Percentiles rank a stretch among this genome's conserved stretches.
phyloP scores from a whole-genome alignment of 2,888 invertebrate genomes.

The Lapara coniferarum region DNA sequence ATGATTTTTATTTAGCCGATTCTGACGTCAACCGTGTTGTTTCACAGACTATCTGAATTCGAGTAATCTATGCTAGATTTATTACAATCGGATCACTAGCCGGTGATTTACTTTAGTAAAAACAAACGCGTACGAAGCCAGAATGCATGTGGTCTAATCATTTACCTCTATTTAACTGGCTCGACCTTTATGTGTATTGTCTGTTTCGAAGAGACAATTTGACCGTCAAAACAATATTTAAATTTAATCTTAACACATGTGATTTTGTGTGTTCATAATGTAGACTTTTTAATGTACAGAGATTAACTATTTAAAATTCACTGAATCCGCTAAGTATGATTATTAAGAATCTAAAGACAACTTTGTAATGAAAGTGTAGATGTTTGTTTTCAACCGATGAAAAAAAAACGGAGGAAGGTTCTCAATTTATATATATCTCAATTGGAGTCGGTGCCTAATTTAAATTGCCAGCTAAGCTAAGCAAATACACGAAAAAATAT shows the following conservation, averaged over 20 bases:
- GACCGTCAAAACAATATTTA: slow-evolving; percentile 8
- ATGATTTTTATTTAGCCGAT: slow-evolving; percentile 24
- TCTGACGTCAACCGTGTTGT: slow-evolving; percentile 23
- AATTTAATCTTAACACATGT: neutral
- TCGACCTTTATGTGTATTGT: slow-evolving; percentile 23
- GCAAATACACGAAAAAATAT: too few relatives aligned
- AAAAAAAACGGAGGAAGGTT: too few relatives aligned
- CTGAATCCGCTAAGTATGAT: neutral
- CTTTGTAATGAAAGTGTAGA: too few relatives aligned
- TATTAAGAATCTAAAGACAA: neutral
- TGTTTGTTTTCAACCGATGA: too few relatives aligned
- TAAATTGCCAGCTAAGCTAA: too few relatives aligned
- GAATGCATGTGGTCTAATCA: slow-evolving; percentile 16
- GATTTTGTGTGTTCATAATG: neutral
- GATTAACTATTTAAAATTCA: neutral
- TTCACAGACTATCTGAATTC: slow-evolving; percentile 20
- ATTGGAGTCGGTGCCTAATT: too few relatives aligned
- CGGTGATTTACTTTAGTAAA: slow-evolving; percentile 27
- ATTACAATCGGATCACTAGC: slow-evolving; percentile 20
- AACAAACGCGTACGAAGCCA: slow-evolving; percentile 24
- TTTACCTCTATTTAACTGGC: slow-evolving; percentile 23
- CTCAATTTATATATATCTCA: too few relatives aligned
- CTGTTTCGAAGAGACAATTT: slow-evolving; percentile 25
- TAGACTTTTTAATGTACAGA: neutral
- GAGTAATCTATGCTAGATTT: slow-evolving; percentile 25